Percentiles rank a stretch among this genome's conserved stretches.
phyloP scores from a whole-genome alignment of 2,797 vertebrate species.

The Cottoperca gobio region DNA sequence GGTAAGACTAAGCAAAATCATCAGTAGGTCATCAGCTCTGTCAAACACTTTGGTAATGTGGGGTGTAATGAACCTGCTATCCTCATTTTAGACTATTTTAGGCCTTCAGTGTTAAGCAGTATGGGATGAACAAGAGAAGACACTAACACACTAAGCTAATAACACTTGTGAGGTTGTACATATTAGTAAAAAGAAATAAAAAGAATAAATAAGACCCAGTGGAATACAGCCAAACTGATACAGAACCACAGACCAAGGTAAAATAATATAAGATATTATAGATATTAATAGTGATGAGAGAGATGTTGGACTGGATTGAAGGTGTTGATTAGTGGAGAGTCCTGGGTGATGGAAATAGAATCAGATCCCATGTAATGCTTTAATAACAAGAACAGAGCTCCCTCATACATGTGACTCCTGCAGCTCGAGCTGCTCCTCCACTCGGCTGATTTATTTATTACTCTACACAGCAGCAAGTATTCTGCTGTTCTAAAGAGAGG shows the following conservation, averaged over 20 bases:
- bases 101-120: too few species aligned
- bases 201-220: background rate
- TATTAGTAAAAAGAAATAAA: background rate
- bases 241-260: too few species aligned
- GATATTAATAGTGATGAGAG: background rate
- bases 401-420: background rate
- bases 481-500: conserved; percentile 5
- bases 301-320: background rate
- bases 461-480: background rate
- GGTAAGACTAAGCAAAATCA: too few species aligned
- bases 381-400: background rate
- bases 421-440: background rate
- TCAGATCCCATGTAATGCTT: background rate
- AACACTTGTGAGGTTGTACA: background rate
- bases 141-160: background rate
- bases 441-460: background rate
- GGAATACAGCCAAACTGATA: background rate
- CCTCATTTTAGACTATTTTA: too few species aligned
- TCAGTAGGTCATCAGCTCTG: too few species aligned
- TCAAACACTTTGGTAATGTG: too few species aligned
- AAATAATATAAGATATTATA: background rate
- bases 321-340: background rate
- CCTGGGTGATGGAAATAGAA: background rate
- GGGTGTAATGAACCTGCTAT: too few species aligned
- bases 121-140: too few species aligned